Evolutionary conservation across 2,113 vertebrate genomes (phyloP).

Genomic region (Rhynchomys soricoides): DNA sequence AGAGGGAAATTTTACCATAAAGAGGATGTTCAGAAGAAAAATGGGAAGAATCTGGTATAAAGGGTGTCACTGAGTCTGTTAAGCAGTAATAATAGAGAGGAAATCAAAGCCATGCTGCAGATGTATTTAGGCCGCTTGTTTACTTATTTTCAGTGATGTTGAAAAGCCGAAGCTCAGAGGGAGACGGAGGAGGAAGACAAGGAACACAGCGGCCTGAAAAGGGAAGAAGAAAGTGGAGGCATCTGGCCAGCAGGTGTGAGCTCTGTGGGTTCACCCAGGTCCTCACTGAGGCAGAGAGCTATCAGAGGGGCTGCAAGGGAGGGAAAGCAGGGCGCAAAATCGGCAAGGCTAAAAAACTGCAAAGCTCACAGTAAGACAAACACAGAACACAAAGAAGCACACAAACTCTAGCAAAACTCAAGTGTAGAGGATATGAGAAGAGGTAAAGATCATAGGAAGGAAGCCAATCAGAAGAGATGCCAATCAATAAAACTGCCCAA

Average conservation of each 20-base stretch:
- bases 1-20: slow-evolving; percentile 77
- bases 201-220: slow-evolving; percentile 43
- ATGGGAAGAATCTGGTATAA: slow-evolving; percentile 76
- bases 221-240: slow-evolving; percentile 23
- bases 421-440: not conserved
- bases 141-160: slow-evolving; percentile 73
- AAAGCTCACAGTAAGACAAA: not conserved
- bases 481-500: not conserved
- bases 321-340: not conserved
- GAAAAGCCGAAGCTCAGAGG: slow-evolving; percentile 64
- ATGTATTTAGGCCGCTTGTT: slow-evolving; percentile 77
- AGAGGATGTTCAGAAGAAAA: slow-evolving; percentile 77
- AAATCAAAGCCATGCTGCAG: slow-evolving; percentile 76
- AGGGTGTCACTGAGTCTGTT: slow-evolving; percentile 73
- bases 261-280: not conserved
- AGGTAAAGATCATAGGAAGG: not conserved
- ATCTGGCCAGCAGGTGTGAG: slow-evolving; percentile 79
- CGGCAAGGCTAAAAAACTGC: not conserved
- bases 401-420: too few relatives aligned
- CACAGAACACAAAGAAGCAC: not conserved
- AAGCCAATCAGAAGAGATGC: not conserved
- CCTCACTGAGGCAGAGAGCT: not conserved
- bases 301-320: not conserved
- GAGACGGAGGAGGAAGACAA: slow-evolving; percentile 39
- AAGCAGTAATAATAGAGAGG: slow-evolving; percentile 78